phyloP scores from a whole-genome alignment of 1,140 invertebrate genomes.

The Zeugodacus cucurbitae region DNA sequence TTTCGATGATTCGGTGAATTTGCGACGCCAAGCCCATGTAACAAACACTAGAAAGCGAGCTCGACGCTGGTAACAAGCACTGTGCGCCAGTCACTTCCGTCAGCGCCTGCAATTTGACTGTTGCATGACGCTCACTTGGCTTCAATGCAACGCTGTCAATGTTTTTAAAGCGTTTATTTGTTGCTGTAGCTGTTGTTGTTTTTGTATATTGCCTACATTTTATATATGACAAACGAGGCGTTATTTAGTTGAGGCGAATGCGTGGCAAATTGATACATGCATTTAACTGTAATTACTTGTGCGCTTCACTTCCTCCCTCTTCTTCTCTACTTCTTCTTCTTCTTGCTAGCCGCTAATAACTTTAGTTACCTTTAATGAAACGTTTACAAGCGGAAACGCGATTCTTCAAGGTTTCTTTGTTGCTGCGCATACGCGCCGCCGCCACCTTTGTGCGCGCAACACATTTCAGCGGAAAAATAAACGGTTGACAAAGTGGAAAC shows the following conservation, averaged over 20 bases:
- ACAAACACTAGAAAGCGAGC: not conserved
- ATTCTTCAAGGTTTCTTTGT: conserved; percentile 11
- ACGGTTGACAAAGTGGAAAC: not conserved
- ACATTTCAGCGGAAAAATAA: not conserved
- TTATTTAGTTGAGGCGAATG: not conserved
- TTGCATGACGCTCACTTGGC: not conserved
- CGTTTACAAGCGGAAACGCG: not conserved
- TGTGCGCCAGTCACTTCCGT: not conserved
- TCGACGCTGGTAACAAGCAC: not conserved
- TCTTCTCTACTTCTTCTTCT: not conserved
- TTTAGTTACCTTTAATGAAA: not conserved
- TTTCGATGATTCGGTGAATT: not conserved
- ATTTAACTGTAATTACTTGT: not conserved
- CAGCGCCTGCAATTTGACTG: not conserved
- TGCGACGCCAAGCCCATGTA: not conserved
- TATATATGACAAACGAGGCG: not conserved
- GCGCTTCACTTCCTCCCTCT: not conserved
- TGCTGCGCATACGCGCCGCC: not conserved
- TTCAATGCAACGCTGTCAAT: not conserved
- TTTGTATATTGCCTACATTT: not conserved
- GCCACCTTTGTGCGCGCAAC: not conserved
- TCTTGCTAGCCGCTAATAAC: not conserved
- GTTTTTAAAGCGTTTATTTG: not conserved
- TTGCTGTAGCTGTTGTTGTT: not conserved
- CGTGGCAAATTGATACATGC: not conserved